Percentiles rank a stretch among this genome's conserved stretches.
These are phyloP conservation scores for Dendrophyllia cribrosa DNA, from an alignment of 64 coral and sea anemone species.

Conservation along the genomic window DNA sequence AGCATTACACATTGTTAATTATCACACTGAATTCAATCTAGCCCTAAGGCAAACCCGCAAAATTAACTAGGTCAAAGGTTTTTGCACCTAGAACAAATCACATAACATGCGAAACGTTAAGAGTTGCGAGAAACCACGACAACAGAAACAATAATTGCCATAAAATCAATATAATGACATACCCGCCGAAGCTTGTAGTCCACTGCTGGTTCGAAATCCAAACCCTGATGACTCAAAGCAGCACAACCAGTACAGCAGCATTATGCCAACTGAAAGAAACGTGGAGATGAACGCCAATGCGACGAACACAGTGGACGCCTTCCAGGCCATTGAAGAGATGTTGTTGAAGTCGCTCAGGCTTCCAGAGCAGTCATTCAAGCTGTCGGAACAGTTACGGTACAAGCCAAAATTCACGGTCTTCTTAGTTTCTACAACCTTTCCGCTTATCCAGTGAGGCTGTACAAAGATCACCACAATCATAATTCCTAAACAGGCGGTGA, in stretches of 20 bases:
- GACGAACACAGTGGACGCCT: constrained; percentile 79
- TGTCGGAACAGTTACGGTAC: constrained; percentile 82
- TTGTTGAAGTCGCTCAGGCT: constrained; percentile 64
- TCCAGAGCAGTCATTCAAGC: constrained; percentile 75
- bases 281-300: constrained; percentile 71
- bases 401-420: constrained; percentile 77
- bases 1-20: too few relatives aligned
- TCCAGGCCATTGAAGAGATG: constrained; percentile 89
- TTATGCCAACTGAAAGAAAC: constrained; percentile 84
- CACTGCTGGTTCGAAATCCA: constrained; percentile 90
- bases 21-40: too few relatives aligned
- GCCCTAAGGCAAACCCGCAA: too few relatives aligned
- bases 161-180: not conserved
- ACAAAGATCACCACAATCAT: constrained; percentile 97
- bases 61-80: too few relatives aligned
- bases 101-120: not conserved
- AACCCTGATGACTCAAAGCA: constrained; percentile 68
- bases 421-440: constrained; percentile 7
- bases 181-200: constrained; percentile 85
- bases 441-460: constrained; percentile 94
- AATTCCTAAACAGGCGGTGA: constrained; percentile 85
- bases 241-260: constrained; percentile 82
- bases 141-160: not conserved
- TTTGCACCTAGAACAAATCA: not conserved
- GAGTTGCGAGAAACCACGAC: not conserved